phyloP scores from a whole-genome alignment of 2,113 vertebrate genomes.

The Megaceryle torquata region DNA sequence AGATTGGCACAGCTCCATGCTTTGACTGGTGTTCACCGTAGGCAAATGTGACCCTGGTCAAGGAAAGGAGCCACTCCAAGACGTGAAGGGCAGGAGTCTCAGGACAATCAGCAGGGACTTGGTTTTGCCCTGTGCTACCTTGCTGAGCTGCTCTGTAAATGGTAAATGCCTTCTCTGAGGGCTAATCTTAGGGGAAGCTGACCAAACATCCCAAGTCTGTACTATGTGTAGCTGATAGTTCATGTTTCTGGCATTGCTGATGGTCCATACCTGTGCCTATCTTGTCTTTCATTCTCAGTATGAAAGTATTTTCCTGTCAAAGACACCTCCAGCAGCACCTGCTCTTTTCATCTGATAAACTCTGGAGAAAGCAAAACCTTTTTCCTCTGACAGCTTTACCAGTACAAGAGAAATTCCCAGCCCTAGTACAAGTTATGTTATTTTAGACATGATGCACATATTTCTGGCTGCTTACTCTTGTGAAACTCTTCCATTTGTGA shows the following conservation, averaged over 20 bases:
- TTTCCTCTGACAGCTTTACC: not conserved
- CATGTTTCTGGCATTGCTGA: not conserved
- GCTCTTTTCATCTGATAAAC: not conserved
- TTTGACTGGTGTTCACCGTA: not conserved
- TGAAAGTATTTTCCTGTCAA: not conserved
- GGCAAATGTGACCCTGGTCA: not conserved
- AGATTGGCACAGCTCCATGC: not conserved
- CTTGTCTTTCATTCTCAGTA: not conserved
- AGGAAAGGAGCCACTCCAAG: not conserved
- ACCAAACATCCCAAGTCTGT: not conserved
- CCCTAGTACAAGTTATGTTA: not conserved
- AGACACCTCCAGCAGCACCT: not conserved
- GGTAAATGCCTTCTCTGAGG: not conserved
- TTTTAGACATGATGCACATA: not conserved
- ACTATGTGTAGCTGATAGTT: not conserved
- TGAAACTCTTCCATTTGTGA: not conserved
- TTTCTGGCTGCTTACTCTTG: not conserved
- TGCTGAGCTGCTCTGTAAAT: not conserved
- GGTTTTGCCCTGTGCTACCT: not conserved
- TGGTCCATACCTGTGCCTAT: not conserved
- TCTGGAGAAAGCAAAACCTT: constrained; percentile 20
- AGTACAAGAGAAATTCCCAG: constrained; percentile 1
- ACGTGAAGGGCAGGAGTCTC: not conserved
- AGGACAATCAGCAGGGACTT: not conserved
- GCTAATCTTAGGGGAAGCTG: not conserved